Evolutionary conservation across 2,113 vertebrate species (phyloP).

Genomic region (Acinonyx jubatus): DNA sequence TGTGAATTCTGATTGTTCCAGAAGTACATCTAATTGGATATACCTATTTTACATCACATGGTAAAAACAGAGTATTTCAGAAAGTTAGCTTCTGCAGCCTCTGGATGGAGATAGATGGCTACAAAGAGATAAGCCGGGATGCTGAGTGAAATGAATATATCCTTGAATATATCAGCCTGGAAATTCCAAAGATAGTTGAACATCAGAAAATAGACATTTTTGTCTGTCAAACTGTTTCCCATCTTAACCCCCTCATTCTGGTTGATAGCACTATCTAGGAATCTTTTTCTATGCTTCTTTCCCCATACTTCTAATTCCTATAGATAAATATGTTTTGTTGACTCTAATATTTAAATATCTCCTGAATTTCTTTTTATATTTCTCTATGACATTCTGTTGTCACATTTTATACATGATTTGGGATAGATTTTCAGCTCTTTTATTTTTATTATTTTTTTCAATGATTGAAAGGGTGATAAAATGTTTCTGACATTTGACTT

Average conservation of each 20-base stretch:
- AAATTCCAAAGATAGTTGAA: background rate
- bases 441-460: background rate
- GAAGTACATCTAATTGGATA: background rate
- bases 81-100: background rate
- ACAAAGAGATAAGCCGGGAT: background rate
- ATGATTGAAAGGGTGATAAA: background rate
- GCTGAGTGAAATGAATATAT: background rate
- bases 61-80: background rate
- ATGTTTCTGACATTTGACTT: background rate
- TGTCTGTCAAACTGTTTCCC: background rate
- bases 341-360: background rate
- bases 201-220: background rate
- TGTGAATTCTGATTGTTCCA: background rate
- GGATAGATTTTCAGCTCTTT: background rate
- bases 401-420: background rate
- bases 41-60: background rate
- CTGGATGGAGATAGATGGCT: background rate
- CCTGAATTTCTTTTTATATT: background rate
- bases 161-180: background rate
- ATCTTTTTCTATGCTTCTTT: background rate
- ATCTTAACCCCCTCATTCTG: background rate
- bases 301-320: background rate
- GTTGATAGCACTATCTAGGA: background rate
- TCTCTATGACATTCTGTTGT: background rate
- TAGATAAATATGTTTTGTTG: background rate